Conservation (phyloP, 2,797 vertebrate species). For the Bovichtus variegatus region DNA sequence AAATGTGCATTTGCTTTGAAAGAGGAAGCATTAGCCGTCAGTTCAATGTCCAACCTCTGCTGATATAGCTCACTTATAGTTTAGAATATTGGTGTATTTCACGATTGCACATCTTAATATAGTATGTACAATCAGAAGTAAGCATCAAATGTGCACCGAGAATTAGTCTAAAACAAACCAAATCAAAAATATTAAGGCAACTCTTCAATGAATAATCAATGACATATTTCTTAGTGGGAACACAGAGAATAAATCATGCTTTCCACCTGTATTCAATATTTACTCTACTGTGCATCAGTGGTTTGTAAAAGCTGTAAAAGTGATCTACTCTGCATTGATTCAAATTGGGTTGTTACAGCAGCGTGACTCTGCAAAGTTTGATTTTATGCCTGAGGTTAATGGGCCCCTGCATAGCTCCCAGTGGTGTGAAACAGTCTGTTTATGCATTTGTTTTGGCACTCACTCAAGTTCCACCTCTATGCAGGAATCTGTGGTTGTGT, state of each 20-base stretch:
- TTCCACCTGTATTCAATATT: background rate
- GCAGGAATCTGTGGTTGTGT: slow-evolving; percentile 58
- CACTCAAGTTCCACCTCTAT: slow-evolving; percentile 52
- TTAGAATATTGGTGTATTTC: background rate
- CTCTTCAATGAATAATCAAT: background rate
- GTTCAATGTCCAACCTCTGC: background rate
- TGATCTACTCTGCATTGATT: slow-evolving; percentile 19
- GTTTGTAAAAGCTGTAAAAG: slow-evolving; percentile 21
- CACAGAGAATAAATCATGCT: background rate
- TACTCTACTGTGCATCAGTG: background rate
- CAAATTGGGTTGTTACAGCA: slow-evolving; percentile 27
- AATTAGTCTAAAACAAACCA: background rate
- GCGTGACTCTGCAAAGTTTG: slow-evolving; percentile 27
- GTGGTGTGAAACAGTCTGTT: slow-evolving; percentile 41
- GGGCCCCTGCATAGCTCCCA: slow-evolving; percentile 23
- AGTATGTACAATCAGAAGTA: background rate
- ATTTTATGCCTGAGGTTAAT: slow-evolving; percentile 40
- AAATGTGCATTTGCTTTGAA: slow-evolving; percentile 30
- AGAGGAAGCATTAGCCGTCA: background rate
- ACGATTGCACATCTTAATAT: background rate
- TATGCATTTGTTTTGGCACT: slow-evolving; percentile 49
- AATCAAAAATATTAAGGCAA: background rate
- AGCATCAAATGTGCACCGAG: background rate
- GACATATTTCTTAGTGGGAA: slow-evolving; percentile 3
- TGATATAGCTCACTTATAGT: background rate